These are phyloP conservation scores for Azorinus chamasolen DNA, from an alignment of 2,888 invertebrate species.

Conservation along the genomic window DNA sequence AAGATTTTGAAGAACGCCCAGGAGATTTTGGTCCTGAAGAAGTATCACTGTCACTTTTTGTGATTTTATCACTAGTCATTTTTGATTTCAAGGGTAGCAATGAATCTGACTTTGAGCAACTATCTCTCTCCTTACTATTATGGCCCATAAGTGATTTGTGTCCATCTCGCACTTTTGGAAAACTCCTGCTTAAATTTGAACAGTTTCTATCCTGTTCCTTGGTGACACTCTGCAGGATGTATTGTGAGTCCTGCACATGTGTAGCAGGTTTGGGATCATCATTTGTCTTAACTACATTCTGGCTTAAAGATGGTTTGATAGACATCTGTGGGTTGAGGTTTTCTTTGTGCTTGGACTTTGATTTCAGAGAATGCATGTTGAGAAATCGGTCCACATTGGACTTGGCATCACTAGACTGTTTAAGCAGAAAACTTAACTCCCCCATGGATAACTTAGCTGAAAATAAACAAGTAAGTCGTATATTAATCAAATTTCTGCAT, in stretches of 20 bases:
- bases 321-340: background rate
- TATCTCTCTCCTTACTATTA: background rate
- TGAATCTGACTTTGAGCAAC: too few species aligned
- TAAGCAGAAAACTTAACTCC: constrained; percentile 54
- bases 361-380: constrained; percentile 19
- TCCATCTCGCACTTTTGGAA: constrained; percentile 35
- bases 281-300: too few species aligned
- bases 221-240: too few species aligned
- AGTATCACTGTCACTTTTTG: background rate
- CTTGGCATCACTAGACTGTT: constrained; percentile 2
- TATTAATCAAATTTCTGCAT: too few species aligned
- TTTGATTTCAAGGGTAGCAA: too few species aligned
- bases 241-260: too few species aligned
- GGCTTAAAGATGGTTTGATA: too few species aligned
- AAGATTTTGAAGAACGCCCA: constrained; percentile 5
- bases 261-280: too few species aligned
- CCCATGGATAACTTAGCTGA: constrained; percentile 60
- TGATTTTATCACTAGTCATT: background rate
- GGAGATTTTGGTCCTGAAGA: background rate
- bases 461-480: constrained; percentile 13
- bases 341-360: constrained; percentile 5
- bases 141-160: constrained; percentile 13
- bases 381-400: constrained; percentile 8
- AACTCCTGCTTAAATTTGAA: constrained; percentile 55
- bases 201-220: constrained; percentile 53